A percentile compares a stretch with the other conserved stretches of the same genome.
Evolutionary conservation across 2,113 vertebrate species (phyloP).

Genomic region (Scortum barcoo): DNA sequence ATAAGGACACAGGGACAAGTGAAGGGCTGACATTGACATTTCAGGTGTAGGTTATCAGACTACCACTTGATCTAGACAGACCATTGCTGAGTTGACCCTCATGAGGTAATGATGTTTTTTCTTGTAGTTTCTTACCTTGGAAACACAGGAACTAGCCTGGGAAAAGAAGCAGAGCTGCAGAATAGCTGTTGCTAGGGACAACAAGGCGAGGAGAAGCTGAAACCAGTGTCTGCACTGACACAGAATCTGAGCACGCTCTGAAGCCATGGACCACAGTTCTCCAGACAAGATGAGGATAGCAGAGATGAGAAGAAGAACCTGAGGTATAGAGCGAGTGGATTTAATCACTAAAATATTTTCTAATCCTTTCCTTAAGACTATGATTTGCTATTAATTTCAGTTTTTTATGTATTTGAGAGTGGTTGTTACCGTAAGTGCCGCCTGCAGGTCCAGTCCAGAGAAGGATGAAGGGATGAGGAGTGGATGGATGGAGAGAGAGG

Average conservation of each 20-base stretch:
- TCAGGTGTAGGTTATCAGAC: neutral
- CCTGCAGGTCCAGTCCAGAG: slow-evolving; percentile 73
- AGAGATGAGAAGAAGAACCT: slow-evolving; percentile 83
- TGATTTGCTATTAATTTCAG: neutral
- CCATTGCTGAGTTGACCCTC: neutral
- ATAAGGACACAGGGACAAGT: neutral
- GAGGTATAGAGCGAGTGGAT: neutral
- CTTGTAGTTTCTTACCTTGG: slow-evolving; percentile 47
- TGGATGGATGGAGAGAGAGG: slow-evolving; percentile 75
- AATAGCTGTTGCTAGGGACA: slow-evolving; percentile 76
- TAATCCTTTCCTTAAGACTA: neutral
- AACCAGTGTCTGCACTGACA: slow-evolving; percentile 61
- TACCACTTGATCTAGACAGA: neutral
- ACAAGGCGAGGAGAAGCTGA: slow-evolving; percentile 73
- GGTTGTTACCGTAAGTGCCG: slow-evolving; percentile 75
- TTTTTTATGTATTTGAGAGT: neutral
- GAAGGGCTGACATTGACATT: neutral
- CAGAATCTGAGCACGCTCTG: slow-evolving; percentile 57
- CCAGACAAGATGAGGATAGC: slow-evolving; percentile 71
- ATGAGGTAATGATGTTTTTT: neutral
- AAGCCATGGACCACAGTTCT: slow-evolving; percentile 69
- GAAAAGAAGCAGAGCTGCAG: slow-evolving; percentile 79
- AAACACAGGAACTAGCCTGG: slow-evolving; percentile 59
- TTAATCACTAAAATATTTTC: neutral
- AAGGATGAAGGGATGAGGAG: slow-evolving; percentile 73